phyloP scores from a whole-genome alignment of 1,140 invertebrate genomes.

The Drosophila melanica region DNA sequence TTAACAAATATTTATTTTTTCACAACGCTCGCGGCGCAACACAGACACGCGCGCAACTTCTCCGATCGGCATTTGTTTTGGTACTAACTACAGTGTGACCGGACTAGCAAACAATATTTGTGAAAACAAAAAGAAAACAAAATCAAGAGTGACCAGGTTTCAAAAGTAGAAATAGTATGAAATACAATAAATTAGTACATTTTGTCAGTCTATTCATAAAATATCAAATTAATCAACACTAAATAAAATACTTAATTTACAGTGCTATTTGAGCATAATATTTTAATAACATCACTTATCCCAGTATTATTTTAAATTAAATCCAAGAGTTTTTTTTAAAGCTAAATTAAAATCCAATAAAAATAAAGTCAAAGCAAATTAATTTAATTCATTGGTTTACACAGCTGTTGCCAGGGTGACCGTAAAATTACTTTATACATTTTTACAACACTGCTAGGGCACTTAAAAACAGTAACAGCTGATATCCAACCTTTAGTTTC shows the following conservation, averaged over 20 bases:
- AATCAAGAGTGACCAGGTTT: conserved; percentile 3
- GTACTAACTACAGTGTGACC: conserved; percentile 52
- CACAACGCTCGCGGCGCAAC: conserved; percentile 49
- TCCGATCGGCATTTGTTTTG: conserved; percentile 55
- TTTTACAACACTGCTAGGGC: conserved; percentile 3
- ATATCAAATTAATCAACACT: background rate
- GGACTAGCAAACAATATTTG: background rate
- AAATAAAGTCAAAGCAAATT: no score
- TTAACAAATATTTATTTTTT: conserved; percentile 26
- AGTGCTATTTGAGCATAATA: background rate
- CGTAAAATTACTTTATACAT: background rate
- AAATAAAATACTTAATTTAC: background rate
- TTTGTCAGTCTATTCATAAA: no score
- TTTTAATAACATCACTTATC: background rate
- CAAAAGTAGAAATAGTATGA: no score
- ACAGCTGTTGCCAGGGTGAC: conserved; percentile 20
- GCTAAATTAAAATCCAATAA: no score
- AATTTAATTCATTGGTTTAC: background rate
- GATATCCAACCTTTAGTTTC: conserved; percentile 22
- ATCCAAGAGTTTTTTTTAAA: no score
- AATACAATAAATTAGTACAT: background rate
- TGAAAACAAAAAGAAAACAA: conserved; percentile 24
- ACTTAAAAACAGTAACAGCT: conserved; percentile 35
- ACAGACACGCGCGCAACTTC: conserved; percentile 47
- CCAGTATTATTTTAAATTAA: background rate